Evolutionary conservation across 2,797 vertebrate species (phyloP), one percentile per base, ranked within the genome.

Genomic region (Graptemys geographica): DNA sequence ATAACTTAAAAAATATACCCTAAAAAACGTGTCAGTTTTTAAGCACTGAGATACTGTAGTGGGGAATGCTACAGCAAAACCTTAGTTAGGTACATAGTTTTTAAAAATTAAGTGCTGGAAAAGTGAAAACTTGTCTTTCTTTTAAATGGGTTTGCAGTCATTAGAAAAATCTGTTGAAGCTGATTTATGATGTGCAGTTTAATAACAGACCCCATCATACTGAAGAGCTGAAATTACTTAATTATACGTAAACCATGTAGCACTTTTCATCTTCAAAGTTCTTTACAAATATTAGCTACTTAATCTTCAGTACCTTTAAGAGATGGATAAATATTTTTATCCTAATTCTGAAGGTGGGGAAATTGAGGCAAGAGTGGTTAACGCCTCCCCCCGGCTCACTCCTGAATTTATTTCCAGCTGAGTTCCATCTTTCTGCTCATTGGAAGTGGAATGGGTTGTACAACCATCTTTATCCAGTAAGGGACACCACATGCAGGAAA

Each of bases 251-350:
- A 81, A 51, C 88, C 79, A 81, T 59, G 31, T 13, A 59, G 57
- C 57, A 28, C 27, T 59, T 86, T 74, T 80, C 72, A 88, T 90
- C 91, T 92, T 89, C 88, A 89, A 97, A 95, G 74, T 72, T 81
- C 91, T 97, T 95, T 94, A 87, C 90, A 94, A 91, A 88, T 85
- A 83, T 6, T 79, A 69, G 90, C 94, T 95, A 89, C 86, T 93
- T 88, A 62, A 90, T 90, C 69, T 92, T 90, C 93, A 88, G 52
- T 84, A 88, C 62, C 89, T 85, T 81, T 81, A 49, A 6, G 55
- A 51, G 49, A 92, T 55, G 1, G 4, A 84, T 87, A 95, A 95
- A 95, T 87, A 7, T 59, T 27, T 51, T 31, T 1, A 0, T 90
- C 90, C 74, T 81, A 27, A 95, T 90, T 69, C 83, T 86, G 81